A percentile compares a stretch with the other conserved stretches of the same genome.
Conservation (phyloP, 2,113 vertebrate genomes). For the Halichoeres trimaculatus region DNA sequence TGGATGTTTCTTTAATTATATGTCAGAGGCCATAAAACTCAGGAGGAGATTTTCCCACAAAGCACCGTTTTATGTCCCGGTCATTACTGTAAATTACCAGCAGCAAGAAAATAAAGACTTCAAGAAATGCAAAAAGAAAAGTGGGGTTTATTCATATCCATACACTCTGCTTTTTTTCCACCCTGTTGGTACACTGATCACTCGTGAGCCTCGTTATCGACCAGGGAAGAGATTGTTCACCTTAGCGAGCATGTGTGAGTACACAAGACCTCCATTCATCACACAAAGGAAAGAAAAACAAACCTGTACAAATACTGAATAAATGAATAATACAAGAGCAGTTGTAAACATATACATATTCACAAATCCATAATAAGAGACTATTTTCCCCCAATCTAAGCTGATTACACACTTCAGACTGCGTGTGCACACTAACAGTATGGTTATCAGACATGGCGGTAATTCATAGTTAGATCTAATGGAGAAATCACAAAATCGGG, state of each 20-base stretch:
- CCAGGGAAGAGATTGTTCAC: slow-evolving; percentile 49
- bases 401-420: slow-evolving; percentile 43
- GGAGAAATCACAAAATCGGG: slow-evolving; percentile 50
- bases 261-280: slow-evolving; percentile 48
- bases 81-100: slow-evolving; percentile 74
- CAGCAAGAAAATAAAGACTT: slow-evolving; percentile 62
- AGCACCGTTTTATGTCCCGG: slow-evolving; percentile 66
- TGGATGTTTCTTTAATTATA: slow-evolving; percentile 89
- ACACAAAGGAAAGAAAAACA: slow-evolving; percentile 54
- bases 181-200: slow-evolving; percentile 59
- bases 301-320: slow-evolving; percentile 79
- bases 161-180: slow-evolving; percentile 48
- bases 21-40: slow-evolving; percentile 87
- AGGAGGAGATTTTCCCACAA: slow-evolving; percentile 68
- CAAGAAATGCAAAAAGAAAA: slow-evolving; percentile 72
- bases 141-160: slow-evolving; percentile 78
- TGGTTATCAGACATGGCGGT: slow-evolving; percentile 38
- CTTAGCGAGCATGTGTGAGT: slow-evolving; percentile 42
- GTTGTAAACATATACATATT: slow-evolving; percentile 82
- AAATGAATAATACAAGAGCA: slow-evolving; percentile 71
- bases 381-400: slow-evolving; percentile 4
- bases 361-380: slow-evolving; percentile 66
- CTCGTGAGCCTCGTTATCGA: slow-evolving; percentile 34
- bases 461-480: slow-evolving; percentile 42
- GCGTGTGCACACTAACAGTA: slow-evolving; percentile 35